Conservation (phyloP, 2,797 vertebrate species). For the Poecile montanus region DNA sequence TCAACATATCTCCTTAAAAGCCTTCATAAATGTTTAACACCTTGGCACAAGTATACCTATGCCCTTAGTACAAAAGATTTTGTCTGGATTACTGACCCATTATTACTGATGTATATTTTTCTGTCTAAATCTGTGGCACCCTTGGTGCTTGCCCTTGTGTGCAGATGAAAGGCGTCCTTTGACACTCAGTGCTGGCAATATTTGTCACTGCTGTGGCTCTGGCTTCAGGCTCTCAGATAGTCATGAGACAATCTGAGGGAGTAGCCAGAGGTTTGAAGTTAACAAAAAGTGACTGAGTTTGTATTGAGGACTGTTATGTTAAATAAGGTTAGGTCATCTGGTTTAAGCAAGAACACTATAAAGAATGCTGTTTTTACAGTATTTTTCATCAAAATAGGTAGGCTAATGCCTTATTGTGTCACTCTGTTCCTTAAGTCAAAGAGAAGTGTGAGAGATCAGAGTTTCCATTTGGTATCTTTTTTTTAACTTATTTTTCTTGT, state of each 20-base stretch:
- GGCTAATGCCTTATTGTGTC: background rate
- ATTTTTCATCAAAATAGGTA: background rate
- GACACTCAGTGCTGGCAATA: background rate
- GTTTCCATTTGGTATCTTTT: background rate
- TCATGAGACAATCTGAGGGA: constrained; percentile 44
- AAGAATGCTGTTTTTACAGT: background rate
- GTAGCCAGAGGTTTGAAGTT: constrained; percentile 52
- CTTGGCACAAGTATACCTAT: background rate
- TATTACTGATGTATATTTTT: background rate
- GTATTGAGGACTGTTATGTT: constrained; percentile 9
- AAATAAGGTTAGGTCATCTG: constrained; percentile 48
- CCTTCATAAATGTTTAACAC: background rate
- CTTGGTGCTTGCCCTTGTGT: background rate
- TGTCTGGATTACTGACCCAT: background rate
- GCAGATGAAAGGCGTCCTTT: background rate
- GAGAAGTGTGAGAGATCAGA: background rate
- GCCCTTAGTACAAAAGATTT: background rate
- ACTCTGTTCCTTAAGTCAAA: background rate
- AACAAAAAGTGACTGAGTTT: constrained; percentile 50
- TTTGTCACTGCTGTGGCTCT: constrained; percentile 24
- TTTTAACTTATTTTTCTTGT: background rate
- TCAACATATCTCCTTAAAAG: background rate
- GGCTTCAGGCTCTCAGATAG: constrained; percentile 36
- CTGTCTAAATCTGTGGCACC: background rate
- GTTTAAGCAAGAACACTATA: constrained; percentile 3